phyloP scores from a whole-genome alignment of 2,797 vertebrate species.

The Phaenicophaeus curvirostris region DNA sequence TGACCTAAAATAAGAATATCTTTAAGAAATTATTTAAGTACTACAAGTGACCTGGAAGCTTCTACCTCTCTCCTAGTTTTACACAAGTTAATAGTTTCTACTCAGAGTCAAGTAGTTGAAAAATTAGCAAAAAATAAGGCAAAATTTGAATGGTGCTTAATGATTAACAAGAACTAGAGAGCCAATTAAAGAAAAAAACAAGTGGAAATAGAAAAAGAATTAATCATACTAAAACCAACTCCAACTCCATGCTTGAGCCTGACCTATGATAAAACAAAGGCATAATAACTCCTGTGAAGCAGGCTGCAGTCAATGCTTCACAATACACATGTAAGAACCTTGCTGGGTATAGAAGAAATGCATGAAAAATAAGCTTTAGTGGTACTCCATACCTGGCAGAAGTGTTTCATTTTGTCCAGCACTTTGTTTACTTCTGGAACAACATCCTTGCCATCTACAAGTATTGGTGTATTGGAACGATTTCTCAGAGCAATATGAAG shows the following conservation, averaged over 20 bases:
- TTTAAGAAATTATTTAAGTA: not conserved
- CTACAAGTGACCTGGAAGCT: not conserved
- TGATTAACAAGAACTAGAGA: not conserved
- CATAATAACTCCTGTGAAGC: not conserved
- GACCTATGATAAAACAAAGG: not conserved
- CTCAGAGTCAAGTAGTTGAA: not conserved
- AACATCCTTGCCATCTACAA: constrained; percentile 91
- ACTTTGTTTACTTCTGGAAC: constrained; percentile 94
- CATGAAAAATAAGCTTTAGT: fast-evolving
- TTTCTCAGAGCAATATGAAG: constrained; percentile 95
- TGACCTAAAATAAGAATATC: not conserved
- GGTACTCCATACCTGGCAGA: constrained; percentile 85
- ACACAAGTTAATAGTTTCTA: not conserved
- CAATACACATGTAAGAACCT: not conserved
- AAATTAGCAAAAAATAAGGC: not conserved
- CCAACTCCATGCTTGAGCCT: not conserved
- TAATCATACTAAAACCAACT: not conserved
- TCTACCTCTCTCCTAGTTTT: not conserved
- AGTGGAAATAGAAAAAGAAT: not conserved
- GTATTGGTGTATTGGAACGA: constrained; percentile 88
- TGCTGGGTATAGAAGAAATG: not conserved
- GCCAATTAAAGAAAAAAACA: not conserved
- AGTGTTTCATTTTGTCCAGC: constrained; percentile 95
- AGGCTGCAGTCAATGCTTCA: not conserved
- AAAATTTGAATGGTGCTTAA: not conserved